phyloP scores from a whole-genome alignment of 2,888 invertebrate species.

The Eubasilissa splendida region DNA sequence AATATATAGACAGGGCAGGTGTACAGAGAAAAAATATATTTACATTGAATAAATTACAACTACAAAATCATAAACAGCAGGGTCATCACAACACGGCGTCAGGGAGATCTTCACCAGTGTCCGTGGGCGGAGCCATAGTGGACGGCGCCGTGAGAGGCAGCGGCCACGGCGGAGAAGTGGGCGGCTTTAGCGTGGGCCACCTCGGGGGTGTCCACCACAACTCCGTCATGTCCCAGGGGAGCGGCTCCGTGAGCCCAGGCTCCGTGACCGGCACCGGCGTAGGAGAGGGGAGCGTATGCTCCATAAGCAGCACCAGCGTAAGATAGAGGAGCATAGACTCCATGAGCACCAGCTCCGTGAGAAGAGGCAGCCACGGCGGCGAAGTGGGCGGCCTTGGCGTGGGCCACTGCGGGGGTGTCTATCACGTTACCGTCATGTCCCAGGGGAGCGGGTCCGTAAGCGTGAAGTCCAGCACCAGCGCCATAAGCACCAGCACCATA shows the following conservation, averaged over 20 bases:
- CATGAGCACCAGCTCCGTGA: neutral
- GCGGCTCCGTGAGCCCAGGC: neutral
- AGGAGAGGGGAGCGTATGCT: conserved; percentile 19
- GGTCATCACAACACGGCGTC: too few species aligned
- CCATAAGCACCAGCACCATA: too few species aligned
- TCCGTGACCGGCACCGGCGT: neutral
- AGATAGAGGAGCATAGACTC: neutral
- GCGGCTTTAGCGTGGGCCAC: conserved; percentile 75
- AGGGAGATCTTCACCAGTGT: too few species aligned
- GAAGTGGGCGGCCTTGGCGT: conserved; percentile 58
- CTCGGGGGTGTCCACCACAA: conserved; percentile 76
- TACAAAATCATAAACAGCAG: too few species aligned
- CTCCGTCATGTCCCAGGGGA: conserved; percentile 70
- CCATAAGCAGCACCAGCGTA: neutral
- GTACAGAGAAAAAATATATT: too few species aligned
- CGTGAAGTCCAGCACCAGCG: too few species aligned
- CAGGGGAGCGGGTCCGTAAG: too few species aligned
- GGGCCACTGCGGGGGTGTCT: conserved; percentile 35
- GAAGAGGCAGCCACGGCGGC: conserved; percentile 15
- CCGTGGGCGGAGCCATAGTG: too few species aligned
- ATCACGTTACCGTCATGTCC: too few species aligned
- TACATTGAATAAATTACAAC: too few species aligned
- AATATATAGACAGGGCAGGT: too few species aligned
- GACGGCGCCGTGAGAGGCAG: conserved; percentile 44
- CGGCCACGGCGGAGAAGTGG: conserved; percentile 72